phyloP scores from a whole-genome alignment of 2,113 vertebrate genomes.

The Ameiurus melas region DNA sequence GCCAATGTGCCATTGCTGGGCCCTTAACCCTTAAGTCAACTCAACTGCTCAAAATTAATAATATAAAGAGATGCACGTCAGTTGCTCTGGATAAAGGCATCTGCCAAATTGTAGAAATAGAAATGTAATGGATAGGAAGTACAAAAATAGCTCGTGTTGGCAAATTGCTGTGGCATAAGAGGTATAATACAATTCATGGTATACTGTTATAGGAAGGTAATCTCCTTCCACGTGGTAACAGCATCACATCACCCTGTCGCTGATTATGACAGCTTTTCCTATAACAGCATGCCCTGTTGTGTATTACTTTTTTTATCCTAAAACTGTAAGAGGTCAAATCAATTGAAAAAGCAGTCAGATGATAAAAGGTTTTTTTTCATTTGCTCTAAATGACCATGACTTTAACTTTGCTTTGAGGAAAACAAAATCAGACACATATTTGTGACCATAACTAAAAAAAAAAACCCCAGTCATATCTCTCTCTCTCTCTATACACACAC shows the following conservation, averaged over 20 bases:
- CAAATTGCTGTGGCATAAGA: neutral
- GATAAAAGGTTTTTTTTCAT: neutral
- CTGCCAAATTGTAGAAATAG: no score
- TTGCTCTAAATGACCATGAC: neutral
- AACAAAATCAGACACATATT: neutral
- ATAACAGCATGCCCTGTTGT: neutral
- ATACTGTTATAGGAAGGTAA: neutral
- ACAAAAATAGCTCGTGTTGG: neutral
- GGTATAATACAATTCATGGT: neutral
- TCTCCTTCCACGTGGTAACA: neutral
- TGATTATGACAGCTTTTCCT: neutral
- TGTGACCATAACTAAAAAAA: neutral
- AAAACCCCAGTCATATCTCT: neutral
- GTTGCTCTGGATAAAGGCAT: no score
- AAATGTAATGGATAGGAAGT: neutral
- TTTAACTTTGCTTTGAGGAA: neutral
- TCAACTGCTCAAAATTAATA: no score
- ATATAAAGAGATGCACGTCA: no score
- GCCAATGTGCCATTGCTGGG: no score
- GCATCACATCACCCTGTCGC: neutral
- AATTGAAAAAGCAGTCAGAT: neutral
- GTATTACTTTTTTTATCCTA: neutral
- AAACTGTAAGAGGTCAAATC: neutral
- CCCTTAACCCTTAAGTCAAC: no score
- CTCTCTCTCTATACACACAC: no score